Evolutionary conservation across 2,797 vertebrate species (phyloP), one percentile per base, ranked within the genome.

Genomic region (Loris lydekkerianus): DNA sequence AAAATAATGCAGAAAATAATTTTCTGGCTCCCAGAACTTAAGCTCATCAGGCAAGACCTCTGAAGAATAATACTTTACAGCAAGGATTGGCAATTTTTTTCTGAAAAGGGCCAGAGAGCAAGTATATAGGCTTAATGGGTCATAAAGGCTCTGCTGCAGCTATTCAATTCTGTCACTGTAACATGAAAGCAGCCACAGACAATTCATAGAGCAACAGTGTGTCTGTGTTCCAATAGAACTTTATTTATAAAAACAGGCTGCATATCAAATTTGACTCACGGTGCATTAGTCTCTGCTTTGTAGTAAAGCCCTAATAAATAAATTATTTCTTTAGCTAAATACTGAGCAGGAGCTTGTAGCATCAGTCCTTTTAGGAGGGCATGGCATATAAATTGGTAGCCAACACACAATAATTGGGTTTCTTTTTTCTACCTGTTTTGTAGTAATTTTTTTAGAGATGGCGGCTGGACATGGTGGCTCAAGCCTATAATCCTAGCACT

Each of bases 231-330:
- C 70, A 82, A 63, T 77, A 82, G 92, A 89, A 88, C 46, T 89
- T 95, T 91, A 91, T 49, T 69, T 81, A 61, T 76, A 63, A 95
- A 93, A 94, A 43, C 46, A 84, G 34, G 27, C 56, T 10, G 4
- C 25, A 70, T 43, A 49, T 25, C 23, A 76, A 78, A 82, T 89
- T 63, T 58, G 89, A 46, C 72, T 63, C 56, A 37, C 18, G 13
- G 37, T 70, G 56, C 63, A 25, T 58, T 1, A 6, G 25, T 7
- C 70, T 85, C 61, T 83, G 75, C 67, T 88, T 87, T 93, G 37
- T 27, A 60, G n/a, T 20, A 76, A 93, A 70, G 20, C 8, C 63
- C 77, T 76, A 72, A 49, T 77, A 81, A 72, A 49, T 77, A 81
- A 6, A 15, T 67, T 29, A 60, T 88, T 87, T 63, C 63, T 81